These are phyloP conservation scores for Mythimna impura DNA, from an alignment of 2,888 invertebrate genomes.

Conservation along the genomic window DNA sequence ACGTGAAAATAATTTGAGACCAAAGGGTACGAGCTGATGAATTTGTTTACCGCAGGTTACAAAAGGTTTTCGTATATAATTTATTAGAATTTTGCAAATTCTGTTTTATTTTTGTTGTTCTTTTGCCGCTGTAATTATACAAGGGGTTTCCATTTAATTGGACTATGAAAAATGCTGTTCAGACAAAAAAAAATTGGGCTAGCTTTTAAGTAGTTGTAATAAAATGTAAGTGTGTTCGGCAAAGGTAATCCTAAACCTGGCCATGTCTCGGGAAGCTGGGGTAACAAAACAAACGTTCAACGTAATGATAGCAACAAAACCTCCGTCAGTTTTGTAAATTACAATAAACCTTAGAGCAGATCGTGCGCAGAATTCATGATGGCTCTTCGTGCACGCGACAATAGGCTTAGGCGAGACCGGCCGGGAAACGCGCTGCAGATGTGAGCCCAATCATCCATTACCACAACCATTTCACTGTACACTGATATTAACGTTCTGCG, in stretches of 20 bases:
- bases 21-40: constrained; percentile 72
- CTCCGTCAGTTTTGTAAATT: constrained; percentile 89
- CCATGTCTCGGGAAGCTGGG: constrained; percentile 68
- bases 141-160: constrained; percentile 46
- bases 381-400: constrained; percentile 80
- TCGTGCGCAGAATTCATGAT: constrained; percentile 87
- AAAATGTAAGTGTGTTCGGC: constrained; percentile 54
- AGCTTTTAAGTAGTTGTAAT: constrained; percentile 51
- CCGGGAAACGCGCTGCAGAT: constrained; percentile 74
- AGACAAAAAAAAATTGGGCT: constrained; percentile 7
- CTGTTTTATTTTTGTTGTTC: constrained; percentile 58
- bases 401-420: constrained; percentile 80
- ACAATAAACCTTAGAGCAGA: constrained; percentile 87
- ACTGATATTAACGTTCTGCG: constrained; percentile 70
- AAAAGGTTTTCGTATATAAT: constrained; percentile 63
- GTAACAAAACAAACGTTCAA: constrained; percentile 82
- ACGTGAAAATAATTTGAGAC: constrained; percentile 75
- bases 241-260: constrained; percentile 69
- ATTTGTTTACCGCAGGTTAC: constrained; percentile 72
- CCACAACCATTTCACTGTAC: constrained; percentile 75
- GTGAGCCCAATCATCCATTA: constrained; percentile 78
- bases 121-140: constrained; percentile 49
- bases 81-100: constrained; percentile 56
- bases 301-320: constrained; percentile 83
- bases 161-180: constrained; percentile 36